phyloP scores from a whole-genome alignment of 2,888 invertebrate species.

The Rhagonycha lutea region DNA sequence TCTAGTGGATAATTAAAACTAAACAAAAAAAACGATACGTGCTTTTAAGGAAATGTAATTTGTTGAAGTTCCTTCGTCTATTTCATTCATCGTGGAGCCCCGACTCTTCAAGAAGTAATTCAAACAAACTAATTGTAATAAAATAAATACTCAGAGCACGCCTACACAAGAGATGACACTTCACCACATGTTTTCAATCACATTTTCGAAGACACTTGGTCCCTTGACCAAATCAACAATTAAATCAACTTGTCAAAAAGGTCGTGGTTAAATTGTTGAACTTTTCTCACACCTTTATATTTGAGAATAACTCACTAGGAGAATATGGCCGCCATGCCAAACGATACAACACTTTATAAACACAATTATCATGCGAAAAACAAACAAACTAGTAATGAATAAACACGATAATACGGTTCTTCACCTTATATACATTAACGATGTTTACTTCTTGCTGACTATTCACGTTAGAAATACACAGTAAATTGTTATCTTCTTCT shows the following conservation, averaged over 20 bases:
- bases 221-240: constrained; percentile 41
- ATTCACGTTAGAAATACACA: constrained; percentile 50
- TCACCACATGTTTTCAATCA: constrained; percentile 31
- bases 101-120: constrained; percentile 45
- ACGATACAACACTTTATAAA: constrained; percentile 48
- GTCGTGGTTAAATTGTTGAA: constrained; percentile 12
- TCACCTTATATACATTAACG: constrained; percentile 54
- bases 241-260: constrained; percentile 30
- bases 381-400: constrained; percentile 48
- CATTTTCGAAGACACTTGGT: constrained; percentile 14
- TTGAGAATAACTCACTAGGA: constrained; percentile 45
- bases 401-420: constrained; percentile 50
- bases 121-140: constrained; percentile 48
- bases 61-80: constrained; percentile 38
- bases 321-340: constrained; percentile 55
- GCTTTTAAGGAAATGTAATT: constrained; percentile 49
- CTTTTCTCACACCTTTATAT: constrained; percentile 38
- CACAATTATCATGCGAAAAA: constrained; percentile 51
- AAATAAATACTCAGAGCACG: constrained; percentile 37
- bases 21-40: constrained; percentile 49
- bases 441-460: constrained; percentile 51
- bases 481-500: constrained; percentile 53
- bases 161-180: constrained; percentile 40
- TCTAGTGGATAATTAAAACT: constrained; percentile 28
- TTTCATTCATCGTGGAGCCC: constrained; percentile 33